Conservation (phyloP, 2,113 vertebrate species). For the Natator depressus region DNA sequence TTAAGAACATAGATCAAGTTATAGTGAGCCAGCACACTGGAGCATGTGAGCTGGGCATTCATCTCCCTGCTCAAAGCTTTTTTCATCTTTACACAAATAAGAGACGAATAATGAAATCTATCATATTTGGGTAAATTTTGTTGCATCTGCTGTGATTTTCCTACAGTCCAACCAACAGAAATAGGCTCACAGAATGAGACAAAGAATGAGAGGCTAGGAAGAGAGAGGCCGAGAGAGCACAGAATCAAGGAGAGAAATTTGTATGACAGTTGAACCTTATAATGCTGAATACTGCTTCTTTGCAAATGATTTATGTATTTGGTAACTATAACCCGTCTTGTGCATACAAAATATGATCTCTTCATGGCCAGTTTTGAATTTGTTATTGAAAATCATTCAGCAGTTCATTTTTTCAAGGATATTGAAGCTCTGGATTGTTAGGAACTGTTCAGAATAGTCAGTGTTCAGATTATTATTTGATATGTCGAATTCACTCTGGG, state of each 20-base stretch:
- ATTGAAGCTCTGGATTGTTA: background rate
- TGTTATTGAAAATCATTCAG: background rate
- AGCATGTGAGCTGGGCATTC: background rate
- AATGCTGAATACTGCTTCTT: background rate
- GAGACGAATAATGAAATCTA: background rate
- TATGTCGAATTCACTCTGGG: background rate
- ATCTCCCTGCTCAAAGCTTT: background rate
- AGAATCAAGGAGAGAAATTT: background rate
- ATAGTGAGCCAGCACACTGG: constrained; percentile 2
- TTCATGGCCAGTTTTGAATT: background rate
- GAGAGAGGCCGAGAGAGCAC: background rate
- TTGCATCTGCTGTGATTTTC: background rate
- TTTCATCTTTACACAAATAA: background rate
- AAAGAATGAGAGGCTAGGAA: background rate
- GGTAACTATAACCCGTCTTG: background rate
- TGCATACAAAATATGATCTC: too few species aligned
- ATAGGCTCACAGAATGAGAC: background rate
- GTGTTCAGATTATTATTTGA: background rate
- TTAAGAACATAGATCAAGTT: background rate
- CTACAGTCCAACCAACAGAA: background rate
- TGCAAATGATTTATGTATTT: background rate
- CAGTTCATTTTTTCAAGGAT: background rate
- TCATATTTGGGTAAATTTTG: background rate
- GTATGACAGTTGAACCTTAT: fast-evolving
- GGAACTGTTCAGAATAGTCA: background rate